A percentile compares a stretch with the other conserved stretches of the same genome.
These are phyloP conservation scores for Drosophila takahashii DNA, from an alignment of 1,140 invertebrate genomes.

Conservation along the genomic window DNA sequence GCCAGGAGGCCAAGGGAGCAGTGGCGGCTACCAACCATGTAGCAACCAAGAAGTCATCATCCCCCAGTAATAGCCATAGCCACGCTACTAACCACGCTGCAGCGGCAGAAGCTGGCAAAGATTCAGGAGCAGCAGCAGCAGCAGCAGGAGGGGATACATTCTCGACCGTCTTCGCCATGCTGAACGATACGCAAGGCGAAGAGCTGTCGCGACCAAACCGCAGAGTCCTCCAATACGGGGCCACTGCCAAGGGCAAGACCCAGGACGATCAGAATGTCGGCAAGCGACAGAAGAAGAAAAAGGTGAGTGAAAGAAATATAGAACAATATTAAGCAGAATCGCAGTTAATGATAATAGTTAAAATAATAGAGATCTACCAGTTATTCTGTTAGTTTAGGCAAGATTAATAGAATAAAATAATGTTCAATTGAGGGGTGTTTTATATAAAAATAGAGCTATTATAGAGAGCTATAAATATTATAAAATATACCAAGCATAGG, in stretches of 20 bases:
- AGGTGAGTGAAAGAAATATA: constrained; percentile 55
- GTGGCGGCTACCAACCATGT: constrained; percentile 15
- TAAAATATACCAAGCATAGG: too few species aligned
- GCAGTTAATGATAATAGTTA: too few species aligned
- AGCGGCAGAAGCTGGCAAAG: not conserved
- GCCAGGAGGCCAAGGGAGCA: constrained; percentile 3
- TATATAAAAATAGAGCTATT: too few species aligned
- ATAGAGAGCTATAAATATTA: too few species aligned
- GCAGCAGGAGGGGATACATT: constrained; percentile 1
- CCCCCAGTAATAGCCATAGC: constrained; percentile 28
- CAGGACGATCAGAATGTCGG: constrained; percentile 75
- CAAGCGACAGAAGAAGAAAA: constrained; percentile 77
- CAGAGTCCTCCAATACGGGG: constrained; percentile 33
- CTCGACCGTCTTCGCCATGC: constrained; percentile 15
- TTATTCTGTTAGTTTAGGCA: too few species aligned
- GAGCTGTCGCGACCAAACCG: constrained; percentile 33
- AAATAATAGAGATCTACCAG: too few species aligned
- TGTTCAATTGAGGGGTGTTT: too few species aligned
- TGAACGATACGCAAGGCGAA: constrained; percentile 4
- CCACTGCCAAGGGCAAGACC: constrained; percentile 71
- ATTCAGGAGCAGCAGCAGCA: not conserved
- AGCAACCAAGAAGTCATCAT: constrained; percentile 15
- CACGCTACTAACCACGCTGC: constrained; percentile 11
- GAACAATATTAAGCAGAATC: not conserved
- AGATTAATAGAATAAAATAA: too few species aligned